These are phyloP conservation scores for Psilopsiagon aymara DNA, from an alignment of 2,113 vertebrate genomes.

Conservation along the genomic window DNA sequence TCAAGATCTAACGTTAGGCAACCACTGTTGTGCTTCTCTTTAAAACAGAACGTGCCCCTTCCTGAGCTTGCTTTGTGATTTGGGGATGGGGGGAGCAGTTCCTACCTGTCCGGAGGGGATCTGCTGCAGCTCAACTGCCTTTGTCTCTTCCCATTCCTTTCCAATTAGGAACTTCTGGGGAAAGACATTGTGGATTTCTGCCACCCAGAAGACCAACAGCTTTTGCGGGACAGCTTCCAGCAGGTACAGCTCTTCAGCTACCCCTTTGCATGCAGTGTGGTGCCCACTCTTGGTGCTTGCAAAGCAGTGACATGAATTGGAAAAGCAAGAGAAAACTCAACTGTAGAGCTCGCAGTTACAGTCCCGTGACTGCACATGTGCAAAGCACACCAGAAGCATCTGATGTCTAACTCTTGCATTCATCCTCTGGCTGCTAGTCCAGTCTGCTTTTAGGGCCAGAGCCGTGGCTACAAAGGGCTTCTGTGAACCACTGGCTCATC, in stretches of 20 bases:
- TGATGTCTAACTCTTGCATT: constrained; percentile 21
- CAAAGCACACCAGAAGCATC: not conserved
- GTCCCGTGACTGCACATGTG: not conserved
- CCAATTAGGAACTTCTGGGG: constrained; percentile 89
- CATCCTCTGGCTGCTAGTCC: constrained; percentile 27
- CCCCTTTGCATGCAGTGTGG: not conserved
- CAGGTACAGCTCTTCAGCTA: constrained; percentile 77
- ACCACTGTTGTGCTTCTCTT: not conserved
- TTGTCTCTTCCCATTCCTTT: not conserved
- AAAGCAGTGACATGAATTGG: not conserved
- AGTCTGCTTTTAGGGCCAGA: constrained; percentile 34
- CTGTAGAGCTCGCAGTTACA: not conserved
- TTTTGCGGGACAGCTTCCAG: constrained; percentile 94
- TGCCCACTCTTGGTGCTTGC: not conserved
- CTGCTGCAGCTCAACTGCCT: not conserved
- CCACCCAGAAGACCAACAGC: constrained; percentile 93
- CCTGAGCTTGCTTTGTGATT: not conserved
- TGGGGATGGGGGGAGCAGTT: not conserved
- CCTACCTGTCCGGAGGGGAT: not conserved
- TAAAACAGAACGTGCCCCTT: not conserved
- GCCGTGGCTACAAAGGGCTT: constrained; percentile 3
- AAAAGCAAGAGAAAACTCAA: not conserved
- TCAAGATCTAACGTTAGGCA: not conserved
- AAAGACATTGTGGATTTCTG: constrained; percentile 94
- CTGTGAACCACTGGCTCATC: constrained; percentile 58